Evolutionary conservation across 2,888 invertebrate genomes (phyloP), one percentile per base, ranked within the genome.

Genomic region (Rutpela maculata): DNA sequence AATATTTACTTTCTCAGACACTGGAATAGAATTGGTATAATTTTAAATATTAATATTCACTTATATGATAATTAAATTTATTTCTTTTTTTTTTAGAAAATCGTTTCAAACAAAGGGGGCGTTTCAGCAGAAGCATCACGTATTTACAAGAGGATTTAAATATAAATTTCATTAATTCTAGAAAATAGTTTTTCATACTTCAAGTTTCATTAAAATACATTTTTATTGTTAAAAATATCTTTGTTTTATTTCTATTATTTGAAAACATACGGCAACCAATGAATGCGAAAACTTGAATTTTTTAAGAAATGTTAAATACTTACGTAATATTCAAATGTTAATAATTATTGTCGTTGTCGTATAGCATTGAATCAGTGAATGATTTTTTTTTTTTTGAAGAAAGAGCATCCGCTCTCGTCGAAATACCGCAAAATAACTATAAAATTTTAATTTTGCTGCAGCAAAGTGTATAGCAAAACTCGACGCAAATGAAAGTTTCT

Each of bases 21-120:
- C 50, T 22, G 72, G 72, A 63, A 9, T 63, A 12, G 72, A 72
- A 55, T 17, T 55, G 50, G 72, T 72, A 43, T 63, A 55, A 5
- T 10, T 57, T 57, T 18, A 57, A 15, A 17, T 17, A 57, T 43
- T 38, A 11, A 12, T 35, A 43, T 43, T 22, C 6, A 26, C 1
- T 62, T 31, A n/a, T 31, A 9, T n/a, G 0, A 38, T 3, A 15
- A n/a, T 63, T 63, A 15, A 35, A 19, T 4, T 15, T 1, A 43
- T 43, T 43, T 0, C 1, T 55, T 18, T 43, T 22, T 26, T 43
- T 66, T 67, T 67, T 11, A 67, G 67, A 67, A 67, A 50, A 67
- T 67, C 12, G 15, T 50, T 50, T 11, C 43, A 12, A n/a, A 1
- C 50, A n/a, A n/a, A n/a, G 50, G 15, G 9, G 31, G 7, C 31